phyloP scores from a whole-genome alignment of 2,797 vertebrate species.

The Peromyscus melanophrys region DNA sequence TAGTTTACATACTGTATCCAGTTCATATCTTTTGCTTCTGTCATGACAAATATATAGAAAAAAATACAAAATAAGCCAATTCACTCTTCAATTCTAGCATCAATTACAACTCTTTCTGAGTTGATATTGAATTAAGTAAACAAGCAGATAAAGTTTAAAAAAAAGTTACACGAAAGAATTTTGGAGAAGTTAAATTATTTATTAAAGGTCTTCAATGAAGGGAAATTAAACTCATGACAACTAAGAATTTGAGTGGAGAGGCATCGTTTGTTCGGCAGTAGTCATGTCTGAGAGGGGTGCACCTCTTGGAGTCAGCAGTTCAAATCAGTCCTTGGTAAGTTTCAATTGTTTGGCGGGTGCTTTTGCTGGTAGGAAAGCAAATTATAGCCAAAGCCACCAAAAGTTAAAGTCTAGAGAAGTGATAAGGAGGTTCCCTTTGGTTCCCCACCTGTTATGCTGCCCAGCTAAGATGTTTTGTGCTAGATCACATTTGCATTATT shows the following conservation, averaged over 20 bases:
- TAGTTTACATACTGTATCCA: neutral
- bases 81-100: neutral
- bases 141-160: slow-evolving; percentile 28
- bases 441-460: neutral
- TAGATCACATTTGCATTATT: neutral
- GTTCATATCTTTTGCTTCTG: neutral
- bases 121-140: slow-evolving; percentile 55
- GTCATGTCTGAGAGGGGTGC: neutral
- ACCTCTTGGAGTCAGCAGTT: fast-evolving
- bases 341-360: neutral
- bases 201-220: neutral
- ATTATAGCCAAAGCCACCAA: neutral
- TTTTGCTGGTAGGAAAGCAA: neutral
- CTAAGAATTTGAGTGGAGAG: neutral
- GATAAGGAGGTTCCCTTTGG: neutral
- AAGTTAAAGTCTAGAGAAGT: neutral
- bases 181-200: slow-evolving; percentile 26
- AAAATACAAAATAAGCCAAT: neutral
- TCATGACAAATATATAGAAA: slow-evolving; percentile 21
- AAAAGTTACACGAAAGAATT: neutral
- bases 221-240: neutral
- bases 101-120: neutral
- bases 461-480: neutral
- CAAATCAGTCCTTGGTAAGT: neutral
- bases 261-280: neutral